Evolutionary conservation across 2,797 vertebrate species (phyloP).

Genomic region (Melanotaenia pygmaea): DNA sequence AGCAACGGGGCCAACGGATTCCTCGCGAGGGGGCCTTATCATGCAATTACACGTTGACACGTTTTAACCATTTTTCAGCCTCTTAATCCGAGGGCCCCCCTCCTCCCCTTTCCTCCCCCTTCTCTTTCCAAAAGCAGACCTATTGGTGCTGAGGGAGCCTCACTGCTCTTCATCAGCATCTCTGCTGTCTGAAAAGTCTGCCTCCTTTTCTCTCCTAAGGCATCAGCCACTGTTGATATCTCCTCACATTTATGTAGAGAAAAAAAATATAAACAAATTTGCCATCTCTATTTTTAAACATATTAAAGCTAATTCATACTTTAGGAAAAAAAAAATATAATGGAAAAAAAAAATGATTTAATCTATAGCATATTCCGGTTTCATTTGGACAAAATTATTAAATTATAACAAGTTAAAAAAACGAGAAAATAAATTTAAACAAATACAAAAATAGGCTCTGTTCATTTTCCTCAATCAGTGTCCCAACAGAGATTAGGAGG

Average conservation of each 20-base stretch:
- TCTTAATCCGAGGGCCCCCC: conserved; percentile 92
- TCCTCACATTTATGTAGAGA: not conserved
- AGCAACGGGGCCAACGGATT: conserved; percentile 98
- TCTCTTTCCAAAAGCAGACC: conserved; percentile 89
- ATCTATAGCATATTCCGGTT: not conserved
- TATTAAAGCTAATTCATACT: not conserved
- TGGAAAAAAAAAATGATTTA: too few species aligned
- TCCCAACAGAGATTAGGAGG: too few species aligned
- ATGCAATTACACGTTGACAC: conserved; percentile 99
- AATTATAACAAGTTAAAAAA: not conserved
- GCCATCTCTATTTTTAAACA: not conserved
- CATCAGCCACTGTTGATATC: conserved; percentile 24
- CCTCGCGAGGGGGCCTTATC: conserved; percentile 99
- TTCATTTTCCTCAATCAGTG: not conserved
- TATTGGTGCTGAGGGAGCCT: conserved; percentile 69
- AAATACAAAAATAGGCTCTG: not conserved
- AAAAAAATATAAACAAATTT: not conserved
- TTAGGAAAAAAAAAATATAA: not conserved
- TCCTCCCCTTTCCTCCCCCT: conserved; percentile 18
- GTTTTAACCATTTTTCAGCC: conserved; percentile 98
- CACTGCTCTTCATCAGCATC: conserved; percentile 55
- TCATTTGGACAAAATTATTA: not conserved
- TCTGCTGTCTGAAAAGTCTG: conserved; percentile 39
- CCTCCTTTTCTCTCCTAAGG: conserved; percentile 22
- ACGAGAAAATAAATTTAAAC: not conserved